Base-by-base conservation (phyloP, 1,140 invertebrate genomes). In the Campoletis sonorensis region DNA sequence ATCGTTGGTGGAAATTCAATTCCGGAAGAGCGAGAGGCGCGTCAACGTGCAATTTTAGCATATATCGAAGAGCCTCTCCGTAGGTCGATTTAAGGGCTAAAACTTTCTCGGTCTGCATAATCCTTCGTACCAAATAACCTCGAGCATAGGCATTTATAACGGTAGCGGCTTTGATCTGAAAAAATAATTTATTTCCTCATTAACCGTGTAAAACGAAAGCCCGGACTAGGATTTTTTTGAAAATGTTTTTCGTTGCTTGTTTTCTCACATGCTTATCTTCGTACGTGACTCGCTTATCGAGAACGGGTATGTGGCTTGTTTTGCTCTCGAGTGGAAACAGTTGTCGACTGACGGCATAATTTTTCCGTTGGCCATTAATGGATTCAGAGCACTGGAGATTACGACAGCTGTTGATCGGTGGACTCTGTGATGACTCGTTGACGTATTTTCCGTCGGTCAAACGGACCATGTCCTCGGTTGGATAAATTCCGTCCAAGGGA, bases 41-140 rank as follows among this genome's bases (percentile, higher is more conserved):
- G 81, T 96, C 95, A 81, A 95, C 92, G 81, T 96, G 95, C 79
- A 97, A 90, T 87, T 96, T 94, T 58, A 97, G 90, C 82, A 96
- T 95, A 88, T 95, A 96, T 26, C 96, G 90, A 67, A 96, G 89
- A 4, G 96, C 95, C 88, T 97, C 96, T 84, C 93, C 93, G 83
- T 98, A 97, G 26, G 96, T 97, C 91, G 96, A 95, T 82, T 97
- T 96, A 18, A 97, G 93, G 51, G 93, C 92, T 88, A 97, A 95
- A 4, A 98, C 95, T 85, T 95, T 95, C 87, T 96, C 96, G 1
- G 97, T 97, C 76, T 92, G 93, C 89, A 98, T 94, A 54, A 98
- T 91, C 81, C 97, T 94, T 61, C 97, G 94, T 40, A 95, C 95
- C 77, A 98, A 91, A 89, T 95, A 98, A 3, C 97, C 97, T 87